Conservation (phyloP, 2,888 invertebrate species). For the Galeruca laticollis region DNA sequence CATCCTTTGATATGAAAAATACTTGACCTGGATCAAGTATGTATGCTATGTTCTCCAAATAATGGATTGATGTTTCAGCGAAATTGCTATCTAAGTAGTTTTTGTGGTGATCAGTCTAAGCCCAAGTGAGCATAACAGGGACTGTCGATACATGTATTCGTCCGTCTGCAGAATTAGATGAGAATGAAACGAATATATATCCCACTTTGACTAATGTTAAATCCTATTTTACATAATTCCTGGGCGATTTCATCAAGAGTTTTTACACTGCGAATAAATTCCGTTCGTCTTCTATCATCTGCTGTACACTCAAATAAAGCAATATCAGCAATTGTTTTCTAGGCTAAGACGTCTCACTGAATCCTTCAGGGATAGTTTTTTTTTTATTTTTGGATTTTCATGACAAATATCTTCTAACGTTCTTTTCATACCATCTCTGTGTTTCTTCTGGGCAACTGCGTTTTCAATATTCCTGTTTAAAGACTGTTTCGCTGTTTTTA, state of each 20-base stretch:
- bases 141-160: too few species aligned
- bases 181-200: slow-evolving; percentile 52
- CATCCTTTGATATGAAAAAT: too few species aligned
- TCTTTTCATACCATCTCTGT: slow-evolving; percentile 20
- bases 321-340: slow-evolving; percentile 53
- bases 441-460: too few species aligned
- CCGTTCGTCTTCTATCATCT: too few species aligned
- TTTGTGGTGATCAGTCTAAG: too few species aligned
- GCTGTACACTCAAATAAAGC: slow-evolving; percentile 55
- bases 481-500: too few species aligned
- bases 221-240: too few species aligned
- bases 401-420: slow-evolving; percentile 23
- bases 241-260: slow-evolving; percentile 33
- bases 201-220: slow-evolving; percentile 49
- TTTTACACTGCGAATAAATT: too few species aligned
- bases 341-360: slow-evolving; percentile 51
- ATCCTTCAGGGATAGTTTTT: slow-evolving; percentile 13
- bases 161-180: slow-evolving; percentile 49
- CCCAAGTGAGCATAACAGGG: slow-evolving; percentile 41
- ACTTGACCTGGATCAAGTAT: neutral
- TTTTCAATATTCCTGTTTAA: too few species aligned
- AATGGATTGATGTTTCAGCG: too few species aligned
- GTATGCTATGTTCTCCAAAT: neutral
- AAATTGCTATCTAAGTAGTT: slow-evolving; percentile 20
- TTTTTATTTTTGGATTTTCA: slow-evolving; percentile 24